Percentiles rank a stretch among this genome's conserved stretches.
phyloP scores from a whole-genome alignment of 2,888 invertebrate species.

The Agapetus fuscipes region DNA sequence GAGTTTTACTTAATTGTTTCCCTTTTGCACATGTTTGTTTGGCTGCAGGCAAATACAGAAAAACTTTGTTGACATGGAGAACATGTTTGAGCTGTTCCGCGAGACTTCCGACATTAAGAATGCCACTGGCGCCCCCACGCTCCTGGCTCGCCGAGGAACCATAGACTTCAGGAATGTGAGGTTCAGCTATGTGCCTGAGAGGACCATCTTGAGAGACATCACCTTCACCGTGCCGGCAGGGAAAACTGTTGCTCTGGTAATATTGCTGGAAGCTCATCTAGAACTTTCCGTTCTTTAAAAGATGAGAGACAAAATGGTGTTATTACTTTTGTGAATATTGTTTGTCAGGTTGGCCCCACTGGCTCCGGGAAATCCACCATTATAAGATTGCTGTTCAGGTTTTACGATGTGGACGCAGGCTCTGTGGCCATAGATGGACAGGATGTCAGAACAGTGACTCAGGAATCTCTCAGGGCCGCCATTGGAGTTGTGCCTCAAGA shows the following conservation, averaged over 20 bases:
- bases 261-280: no score
- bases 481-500: constrained; percentile 97
- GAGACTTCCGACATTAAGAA: constrained; percentile 84
- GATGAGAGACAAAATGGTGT: no score
- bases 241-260: constrained; percentile 74
- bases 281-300: no score
- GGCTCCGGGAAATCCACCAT: constrained; percentile 95
- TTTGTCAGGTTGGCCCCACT: constrained; percentile 68
- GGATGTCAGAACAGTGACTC: constrained; percentile 76
- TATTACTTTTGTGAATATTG: no score
- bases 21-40: constrained; percentile 7
- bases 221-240: constrained; percentile 75
- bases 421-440: constrained; percentile 81
- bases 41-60: constrained; percentile 81
- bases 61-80: constrained; percentile 98
- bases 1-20: no score
- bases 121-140: constrained; percentile 63
- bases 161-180: constrained; percentile 86
- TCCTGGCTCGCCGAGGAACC: constrained; percentile 58
- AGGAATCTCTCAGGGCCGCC: constrained; percentile 70
- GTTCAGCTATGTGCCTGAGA: constrained; percentile 80
- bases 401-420: constrained; percentile 90
- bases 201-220: constrained; percentile 63
- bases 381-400: constrained; percentile 87
- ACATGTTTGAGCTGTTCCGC: constrained; percentile 92